phyloP scores from a whole-genome alignment of 2,797 vertebrate species.

The Eulemur albifrons region DNA sequence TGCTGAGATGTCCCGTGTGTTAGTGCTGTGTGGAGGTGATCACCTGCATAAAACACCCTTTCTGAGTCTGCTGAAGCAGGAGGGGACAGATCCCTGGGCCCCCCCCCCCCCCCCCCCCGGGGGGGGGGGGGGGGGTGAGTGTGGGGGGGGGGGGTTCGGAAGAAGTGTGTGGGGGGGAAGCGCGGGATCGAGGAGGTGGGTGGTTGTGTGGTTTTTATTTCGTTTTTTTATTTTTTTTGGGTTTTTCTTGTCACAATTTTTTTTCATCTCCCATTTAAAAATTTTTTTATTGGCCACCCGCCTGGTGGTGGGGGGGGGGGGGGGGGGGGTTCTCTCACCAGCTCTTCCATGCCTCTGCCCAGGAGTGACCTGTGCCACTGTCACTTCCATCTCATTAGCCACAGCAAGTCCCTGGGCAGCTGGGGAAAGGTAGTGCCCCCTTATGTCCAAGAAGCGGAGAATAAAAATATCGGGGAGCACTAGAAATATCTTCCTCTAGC shows the following conservation, averaged over 20 bases:
- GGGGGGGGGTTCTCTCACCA: too few species aligned
- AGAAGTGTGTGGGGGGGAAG: too few species aligned
- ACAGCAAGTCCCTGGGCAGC: not conserved
- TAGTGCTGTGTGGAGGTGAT: not conserved
- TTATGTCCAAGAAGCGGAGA: not conserved
- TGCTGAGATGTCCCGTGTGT: not conserved
- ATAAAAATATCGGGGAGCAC: not conserved
- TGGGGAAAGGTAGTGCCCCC: not conserved
- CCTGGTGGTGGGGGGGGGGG: too few species aligned
- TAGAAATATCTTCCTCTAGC: not conserved
- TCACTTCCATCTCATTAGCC: not conserved
- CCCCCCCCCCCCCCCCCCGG: not conserved
- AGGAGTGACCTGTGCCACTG: not conserved
- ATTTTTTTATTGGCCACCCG: too few species aligned
- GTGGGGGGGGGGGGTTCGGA: too few species aligned
- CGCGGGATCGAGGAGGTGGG: too few species aligned
- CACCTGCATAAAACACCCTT: not conserved
- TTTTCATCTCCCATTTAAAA: too few species aligned
- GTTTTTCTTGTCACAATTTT: too few species aligned
- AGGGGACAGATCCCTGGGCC: not conserved
- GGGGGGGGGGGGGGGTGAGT: too few species aligned
- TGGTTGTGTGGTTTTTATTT: too few species aligned
- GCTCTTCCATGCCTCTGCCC: not conserved
- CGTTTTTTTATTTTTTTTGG: too few species aligned
- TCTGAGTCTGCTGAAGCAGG: not conserved